Evolutionary conservation across 2,113 vertebrate species (phyloP).

Genomic region (Psephotus haematonotus): DNA sequence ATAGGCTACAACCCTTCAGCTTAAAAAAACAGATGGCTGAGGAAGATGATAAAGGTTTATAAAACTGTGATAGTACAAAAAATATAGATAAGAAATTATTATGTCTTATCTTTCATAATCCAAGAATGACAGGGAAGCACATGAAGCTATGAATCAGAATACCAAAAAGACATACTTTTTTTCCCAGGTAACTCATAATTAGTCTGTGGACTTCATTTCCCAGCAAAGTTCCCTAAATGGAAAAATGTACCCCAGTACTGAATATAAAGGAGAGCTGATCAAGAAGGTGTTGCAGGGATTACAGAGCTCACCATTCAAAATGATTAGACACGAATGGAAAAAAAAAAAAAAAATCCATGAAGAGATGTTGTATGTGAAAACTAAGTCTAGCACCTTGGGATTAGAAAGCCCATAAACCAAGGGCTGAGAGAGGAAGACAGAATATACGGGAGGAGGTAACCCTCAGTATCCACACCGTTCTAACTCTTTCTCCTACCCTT

Average conservation of each 20-base stretch:
- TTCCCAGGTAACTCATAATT: neutral
- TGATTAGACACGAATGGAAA: neutral
- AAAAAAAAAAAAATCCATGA: neutral
- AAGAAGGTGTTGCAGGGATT: neutral
- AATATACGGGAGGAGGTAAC: neutral
- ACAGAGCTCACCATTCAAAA: neutral
- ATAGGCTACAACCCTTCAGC: neutral
- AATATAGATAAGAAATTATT: neutral
- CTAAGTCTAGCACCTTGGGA: neutral
- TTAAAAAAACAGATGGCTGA: conserved; percentile 18
- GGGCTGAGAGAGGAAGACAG: neutral
- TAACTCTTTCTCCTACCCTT: neutral
- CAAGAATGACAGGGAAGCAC: neutral
- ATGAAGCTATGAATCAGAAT: neutral
- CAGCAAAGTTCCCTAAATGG: neutral
- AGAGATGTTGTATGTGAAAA: neutral
- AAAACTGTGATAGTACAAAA: neutral
- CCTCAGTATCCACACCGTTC: neutral
- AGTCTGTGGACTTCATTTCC: neutral
- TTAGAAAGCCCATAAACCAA: neutral
- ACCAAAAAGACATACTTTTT: neutral
- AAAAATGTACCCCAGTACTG: neutral
- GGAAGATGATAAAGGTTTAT: neutral
- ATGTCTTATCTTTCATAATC: neutral
- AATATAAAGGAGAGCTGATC: neutral